A percentile compares a stretch with the other conserved stretches of the same genome.
Conservation (phyloP, 2,113 vertebrate genomes). For the Myiopsitta monachus region DNA sequence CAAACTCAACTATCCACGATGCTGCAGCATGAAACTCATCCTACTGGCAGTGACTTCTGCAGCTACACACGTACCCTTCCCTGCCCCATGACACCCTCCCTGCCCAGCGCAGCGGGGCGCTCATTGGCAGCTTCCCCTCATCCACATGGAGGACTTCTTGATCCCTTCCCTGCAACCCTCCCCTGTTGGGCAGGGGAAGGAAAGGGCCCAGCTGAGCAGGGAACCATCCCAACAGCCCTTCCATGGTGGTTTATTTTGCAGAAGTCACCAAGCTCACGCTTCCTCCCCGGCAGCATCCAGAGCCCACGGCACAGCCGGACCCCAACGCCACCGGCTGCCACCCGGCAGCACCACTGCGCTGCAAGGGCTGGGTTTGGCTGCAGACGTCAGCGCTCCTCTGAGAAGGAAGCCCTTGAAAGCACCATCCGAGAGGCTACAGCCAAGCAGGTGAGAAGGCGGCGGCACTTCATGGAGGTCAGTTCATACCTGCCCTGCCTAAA, state of each 20-base stretch:
- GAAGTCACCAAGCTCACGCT: background rate
- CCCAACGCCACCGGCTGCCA: background rate
- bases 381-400: background rate
- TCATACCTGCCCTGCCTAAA: background rate
- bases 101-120: background rate
- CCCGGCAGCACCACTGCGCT: background rate
- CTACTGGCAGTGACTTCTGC: fast-evolving
- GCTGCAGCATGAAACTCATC: background rate
- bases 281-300: background rate
- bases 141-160: background rate
- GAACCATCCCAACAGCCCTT: background rate
- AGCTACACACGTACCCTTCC: background rate
- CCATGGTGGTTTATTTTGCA: background rate
- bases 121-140: background rate
- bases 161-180: background rate
- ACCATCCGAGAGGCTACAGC: background rate
- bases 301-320: fast-evolving
- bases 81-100: fast-evolving
- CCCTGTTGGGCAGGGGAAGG: background rate
- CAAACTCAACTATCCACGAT: background rate
- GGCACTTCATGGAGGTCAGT: background rate
- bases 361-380: fast-evolving
- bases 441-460: background rate
- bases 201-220: background rate
- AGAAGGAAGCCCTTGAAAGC: background rate